Evolutionary conservation across 2,888 invertebrate genomes (phyloP).

Genomic region (Melangyna quadrimaculata): DNA sequence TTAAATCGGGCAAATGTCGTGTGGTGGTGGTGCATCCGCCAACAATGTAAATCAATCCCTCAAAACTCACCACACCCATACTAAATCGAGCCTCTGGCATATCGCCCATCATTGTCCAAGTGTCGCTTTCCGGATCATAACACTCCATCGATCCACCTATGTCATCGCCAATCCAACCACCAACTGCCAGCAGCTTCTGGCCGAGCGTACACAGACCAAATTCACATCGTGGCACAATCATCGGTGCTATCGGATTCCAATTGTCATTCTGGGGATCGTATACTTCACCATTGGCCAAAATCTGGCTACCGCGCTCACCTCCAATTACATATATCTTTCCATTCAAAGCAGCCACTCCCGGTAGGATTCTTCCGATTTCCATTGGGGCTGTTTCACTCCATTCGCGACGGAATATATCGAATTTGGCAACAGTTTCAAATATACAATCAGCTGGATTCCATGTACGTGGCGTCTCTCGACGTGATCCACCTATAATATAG

Average conservation of each 20-base stretch:
- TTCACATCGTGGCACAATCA: slow-evolving; percentile 93
- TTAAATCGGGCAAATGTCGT: slow-evolving; percentile 89
- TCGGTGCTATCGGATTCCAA: slow-evolving; percentile 85
- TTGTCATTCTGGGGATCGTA: slow-evolving; percentile 87
- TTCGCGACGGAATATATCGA: slow-evolving; percentile 85
- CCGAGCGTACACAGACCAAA: slow-evolving; percentile 93
- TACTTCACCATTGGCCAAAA: slow-evolving; percentile 93
- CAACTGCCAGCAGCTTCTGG: slow-evolving; percentile 92
- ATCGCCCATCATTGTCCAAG: slow-evolving; percentile 89
- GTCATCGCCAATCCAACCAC: slow-evolving; percentile 96
- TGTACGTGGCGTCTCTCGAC: slow-evolving; percentile 87
- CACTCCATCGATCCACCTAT: slow-evolving; percentile 94
- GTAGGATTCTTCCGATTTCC: slow-evolving; percentile 92
- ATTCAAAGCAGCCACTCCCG: slow-evolving; percentile 91
- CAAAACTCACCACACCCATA: slow-evolving; percentile 91
- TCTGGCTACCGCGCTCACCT: slow-evolving; percentile 94
- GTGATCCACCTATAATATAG: slow-evolving; percentile 93
- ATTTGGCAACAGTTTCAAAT: slow-evolving; percentile 91
- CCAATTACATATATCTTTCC: slow-evolving; percentile 95
- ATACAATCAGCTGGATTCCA: slow-evolving; percentile 92
- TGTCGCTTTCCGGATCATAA: slow-evolving; percentile 90
- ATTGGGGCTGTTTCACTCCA: slow-evolving; percentile 92
- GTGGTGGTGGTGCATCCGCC: slow-evolving; percentile 93
- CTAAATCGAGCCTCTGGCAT: slow-evolving; percentile 93
- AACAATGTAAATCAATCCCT: slow-evolving; percentile 89